Percentiles rank a stretch among this genome's conserved stretches.
phyloP scores from a whole-genome alignment of 1,140 invertebrate species.

The Hypothenemus hampei region DNA sequence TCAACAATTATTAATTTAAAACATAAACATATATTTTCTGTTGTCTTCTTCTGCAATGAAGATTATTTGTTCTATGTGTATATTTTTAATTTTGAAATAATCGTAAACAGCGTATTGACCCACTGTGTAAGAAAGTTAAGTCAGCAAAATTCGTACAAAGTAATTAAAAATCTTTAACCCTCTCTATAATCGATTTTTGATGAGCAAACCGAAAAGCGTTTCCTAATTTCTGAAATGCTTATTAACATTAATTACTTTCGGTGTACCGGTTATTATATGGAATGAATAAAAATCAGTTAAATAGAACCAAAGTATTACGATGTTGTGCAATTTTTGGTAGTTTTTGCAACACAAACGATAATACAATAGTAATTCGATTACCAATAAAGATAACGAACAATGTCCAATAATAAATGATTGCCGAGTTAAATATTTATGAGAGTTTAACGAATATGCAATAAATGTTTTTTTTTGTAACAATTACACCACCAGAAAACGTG shows the following conservation, averaged over 20 bases:
- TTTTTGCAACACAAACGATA: constrained; percentile 11
- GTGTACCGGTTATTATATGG: constrained; percentile 7
- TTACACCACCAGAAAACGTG: too few relatives aligned
- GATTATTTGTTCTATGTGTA: too few relatives aligned
- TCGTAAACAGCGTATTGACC: too few relatives aligned
- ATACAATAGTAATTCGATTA: neutral
- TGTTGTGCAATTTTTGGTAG: neutral
- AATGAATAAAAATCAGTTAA: constrained; percentile 13
- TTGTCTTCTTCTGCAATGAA: too few relatives aligned
- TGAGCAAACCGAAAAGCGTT: too few relatives aligned
- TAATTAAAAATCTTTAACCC: too few relatives aligned
- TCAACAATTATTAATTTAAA: too few relatives aligned
- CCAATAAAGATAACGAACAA: neutral
- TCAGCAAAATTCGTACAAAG: too few relatives aligned
- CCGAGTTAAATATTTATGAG: constrained; percentile 1
- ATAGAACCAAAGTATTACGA: constrained; percentile 4
- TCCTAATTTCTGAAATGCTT: constrained; percentile 12
- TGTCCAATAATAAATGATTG: constrained; percentile 5
- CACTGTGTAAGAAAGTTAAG: too few relatives aligned
- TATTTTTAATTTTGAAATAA: too few relatives aligned
- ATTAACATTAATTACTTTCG: constrained; percentile 10
- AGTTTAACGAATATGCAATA: neutral
- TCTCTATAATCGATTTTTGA: too few relatives aligned
- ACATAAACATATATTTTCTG: too few relatives aligned
- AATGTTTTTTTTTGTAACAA: neutral